phyloP scores from a whole-genome alignment of 2,888 invertebrate genomes.

The Pteria penguin region DNA sequence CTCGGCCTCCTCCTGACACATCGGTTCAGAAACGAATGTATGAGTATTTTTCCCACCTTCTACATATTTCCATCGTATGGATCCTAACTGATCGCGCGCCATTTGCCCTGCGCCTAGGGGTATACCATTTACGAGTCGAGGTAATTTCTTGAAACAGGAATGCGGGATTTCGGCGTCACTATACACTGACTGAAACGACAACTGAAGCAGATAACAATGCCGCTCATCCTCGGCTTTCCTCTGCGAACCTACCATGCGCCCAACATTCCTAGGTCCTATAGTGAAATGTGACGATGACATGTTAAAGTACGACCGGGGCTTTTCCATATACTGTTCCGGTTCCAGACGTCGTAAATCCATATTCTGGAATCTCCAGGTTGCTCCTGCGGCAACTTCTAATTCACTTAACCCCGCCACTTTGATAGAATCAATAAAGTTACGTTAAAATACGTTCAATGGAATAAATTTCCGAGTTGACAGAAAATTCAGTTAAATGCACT shows the following conservation, averaged over 20 bases:
- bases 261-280: slow-evolving; percentile 66
- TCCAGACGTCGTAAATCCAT: neutral
- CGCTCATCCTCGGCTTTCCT: slow-evolving; percentile 60
- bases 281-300: slow-evolving; percentile 68
- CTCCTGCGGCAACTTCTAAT: neutral
- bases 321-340: neutral
- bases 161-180: slow-evolving; percentile 69
- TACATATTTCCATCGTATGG: slow-evolving; percentile 72
- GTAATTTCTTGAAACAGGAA: slow-evolving; percentile 70
- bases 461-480: no score
- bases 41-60: slow-evolving; percentile 70
- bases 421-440: neutral
- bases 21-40: slow-evolving; percentile 73
- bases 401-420: neutral
- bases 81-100: slow-evolving; percentile 64
- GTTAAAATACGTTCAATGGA: no score
- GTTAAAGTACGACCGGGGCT: slow-evolving; percentile 13
- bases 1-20: slow-evolving; percentile 71
- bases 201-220: slow-evolving; percentile 69
- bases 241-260: slow-evolving; percentile 59
- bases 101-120: slow-evolving; percentile 75
- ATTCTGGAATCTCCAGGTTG: neutral
- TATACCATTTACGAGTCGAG: slow-evolving; percentile 74
- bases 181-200: slow-evolving; percentile 71
- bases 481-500: no score